Conservation (phyloP, 2,888 invertebrate genomes). For the Tetragonisca angustula region DNA sequence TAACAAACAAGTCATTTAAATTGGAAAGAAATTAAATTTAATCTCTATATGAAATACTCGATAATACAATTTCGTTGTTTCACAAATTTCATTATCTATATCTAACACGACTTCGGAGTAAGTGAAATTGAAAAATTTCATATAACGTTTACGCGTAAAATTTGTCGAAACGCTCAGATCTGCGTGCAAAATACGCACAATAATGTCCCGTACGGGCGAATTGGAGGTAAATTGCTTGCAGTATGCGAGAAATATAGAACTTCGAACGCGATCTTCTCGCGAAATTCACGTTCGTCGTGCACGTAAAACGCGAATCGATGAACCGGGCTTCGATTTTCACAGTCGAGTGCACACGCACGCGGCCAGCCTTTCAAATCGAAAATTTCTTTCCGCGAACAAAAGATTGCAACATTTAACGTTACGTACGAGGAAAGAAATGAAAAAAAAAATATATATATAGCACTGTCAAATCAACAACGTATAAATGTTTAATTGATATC, state of each 20-base stretch:
- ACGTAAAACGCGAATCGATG: constrained; percentile 14
- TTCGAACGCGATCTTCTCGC: constrained; percentile 1
- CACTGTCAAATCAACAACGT: background rate
- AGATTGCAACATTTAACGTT: too few relatives aligned
- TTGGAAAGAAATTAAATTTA: too few relatives aligned
- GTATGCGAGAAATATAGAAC: background rate
- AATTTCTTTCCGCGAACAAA: background rate
- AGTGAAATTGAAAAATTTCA: too few relatives aligned
- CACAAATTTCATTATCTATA: too few relatives aligned
- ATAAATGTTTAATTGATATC: background rate
- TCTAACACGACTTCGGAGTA: too few relatives aligned
- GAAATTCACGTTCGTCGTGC: constrained; percentile 9
- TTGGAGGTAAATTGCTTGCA: background rate
- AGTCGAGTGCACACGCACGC: constrained; percentile 5
- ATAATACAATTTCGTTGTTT: too few relatives aligned
- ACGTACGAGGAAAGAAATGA: background rate
- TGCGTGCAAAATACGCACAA: background rate
- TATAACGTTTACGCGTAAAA: too few relatives aligned
- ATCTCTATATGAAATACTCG: too few relatives aligned
- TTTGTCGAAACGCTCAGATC: too few relatives aligned
- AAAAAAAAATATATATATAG: background rate
- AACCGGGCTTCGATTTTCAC: background rate
- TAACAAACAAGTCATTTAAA: too few relatives aligned
- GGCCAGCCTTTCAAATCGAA: background rate
- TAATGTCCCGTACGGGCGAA: background rate